Conservation (phyloP, 64 coral and sea anemone species). For the Dendrophyllia cribrosa region DNA sequence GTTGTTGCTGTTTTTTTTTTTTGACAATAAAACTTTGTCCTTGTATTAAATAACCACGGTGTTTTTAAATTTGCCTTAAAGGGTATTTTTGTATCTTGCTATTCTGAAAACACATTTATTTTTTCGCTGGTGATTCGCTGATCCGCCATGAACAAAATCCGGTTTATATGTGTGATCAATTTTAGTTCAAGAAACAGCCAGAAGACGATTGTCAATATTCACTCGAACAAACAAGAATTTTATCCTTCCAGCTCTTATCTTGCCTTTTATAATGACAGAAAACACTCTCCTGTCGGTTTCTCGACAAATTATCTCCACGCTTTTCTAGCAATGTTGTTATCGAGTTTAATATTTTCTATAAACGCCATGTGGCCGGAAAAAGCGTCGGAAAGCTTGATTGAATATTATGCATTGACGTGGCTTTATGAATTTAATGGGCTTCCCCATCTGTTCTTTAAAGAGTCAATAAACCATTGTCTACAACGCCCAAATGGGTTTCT, state of each 20-base stretch:
- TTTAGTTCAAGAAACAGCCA: not conserved
- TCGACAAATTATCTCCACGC: not conserved
- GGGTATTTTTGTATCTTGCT: not conserved
- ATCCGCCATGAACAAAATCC: not conserved
- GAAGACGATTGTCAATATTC: not conserved
- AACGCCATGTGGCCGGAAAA: constrained; percentile 58
- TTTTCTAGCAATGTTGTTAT: constrained; percentile 17
- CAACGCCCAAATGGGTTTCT: constrained; percentile 1
- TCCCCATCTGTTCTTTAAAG: constrained; percentile 39
- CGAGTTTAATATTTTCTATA: constrained; percentile 21
- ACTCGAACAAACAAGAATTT: constrained; percentile 1
- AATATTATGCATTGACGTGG: constrained; percentile 40
- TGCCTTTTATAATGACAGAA: not conserved
- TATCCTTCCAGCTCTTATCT: not conserved
- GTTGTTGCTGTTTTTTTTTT: not conserved
- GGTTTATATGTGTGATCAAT: not conserved
- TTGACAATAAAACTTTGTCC: not conserved
- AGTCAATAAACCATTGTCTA: constrained; percentile 27
- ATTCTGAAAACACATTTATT: constrained; percentile 1
- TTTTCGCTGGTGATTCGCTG: not conserved
- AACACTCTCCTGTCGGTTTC: not conserved
- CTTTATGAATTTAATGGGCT: constrained; percentile 40
- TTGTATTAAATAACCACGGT: not conserved
- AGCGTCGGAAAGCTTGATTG: constrained; percentile 20
- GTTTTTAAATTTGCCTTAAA: not conserved